Evolutionary conservation across 2,113 vertebrate genomes (phyloP).

Genomic region (Microtus oregoni): DNA sequence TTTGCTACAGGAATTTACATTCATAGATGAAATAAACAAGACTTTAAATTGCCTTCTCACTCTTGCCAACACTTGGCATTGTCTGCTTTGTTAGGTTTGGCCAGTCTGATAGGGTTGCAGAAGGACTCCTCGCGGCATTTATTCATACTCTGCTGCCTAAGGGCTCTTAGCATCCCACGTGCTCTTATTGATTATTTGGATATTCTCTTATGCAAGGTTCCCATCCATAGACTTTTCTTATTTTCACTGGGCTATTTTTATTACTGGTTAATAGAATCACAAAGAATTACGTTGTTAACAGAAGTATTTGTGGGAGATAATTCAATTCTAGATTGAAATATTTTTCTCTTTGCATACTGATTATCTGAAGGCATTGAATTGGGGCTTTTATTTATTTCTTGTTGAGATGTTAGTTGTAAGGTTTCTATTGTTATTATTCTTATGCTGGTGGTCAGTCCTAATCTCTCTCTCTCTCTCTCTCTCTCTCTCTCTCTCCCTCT

Average conservation of each 20-base stretch:
- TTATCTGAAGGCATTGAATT: background rate
- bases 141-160: background rate
- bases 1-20: background rate
- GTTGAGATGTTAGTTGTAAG: background rate
- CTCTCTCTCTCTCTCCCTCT: too few relatives aligned
- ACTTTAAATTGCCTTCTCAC: background rate
- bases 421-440: background rate
- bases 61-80: slow-evolving; percentile 1
- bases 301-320: background rate
- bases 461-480: background rate
- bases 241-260: background rate
- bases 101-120: background rate
- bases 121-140: background rate
- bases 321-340: background rate
- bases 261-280: background rate
- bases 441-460: background rate
- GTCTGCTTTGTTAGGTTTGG: background rate
- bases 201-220: background rate
- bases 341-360: background rate
- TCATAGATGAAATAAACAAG: background rate
- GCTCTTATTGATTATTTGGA: background rate
- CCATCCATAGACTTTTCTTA: background rate
- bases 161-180: background rate
- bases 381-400: background rate
- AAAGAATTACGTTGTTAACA: background rate